phyloP scores from a whole-genome alignment of 2,888 invertebrate genomes.

The Parapristionchus giblindavisi region DNA sequence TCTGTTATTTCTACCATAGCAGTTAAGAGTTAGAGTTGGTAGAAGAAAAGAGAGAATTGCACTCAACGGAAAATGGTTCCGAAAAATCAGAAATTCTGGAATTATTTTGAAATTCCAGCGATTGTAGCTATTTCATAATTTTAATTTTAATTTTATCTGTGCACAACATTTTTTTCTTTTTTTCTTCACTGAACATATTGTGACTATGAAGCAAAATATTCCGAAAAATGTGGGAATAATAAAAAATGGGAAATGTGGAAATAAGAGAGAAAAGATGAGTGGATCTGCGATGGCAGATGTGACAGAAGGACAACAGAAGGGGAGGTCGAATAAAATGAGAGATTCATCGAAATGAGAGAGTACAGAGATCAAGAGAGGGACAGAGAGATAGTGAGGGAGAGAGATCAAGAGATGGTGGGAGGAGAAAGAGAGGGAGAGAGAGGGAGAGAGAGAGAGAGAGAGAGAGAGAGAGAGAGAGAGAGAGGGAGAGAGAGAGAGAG shows the following conservation, averaged over 20 bases:
- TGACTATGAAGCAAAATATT: too few relatives aligned
- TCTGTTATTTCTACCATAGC: too few relatives aligned
- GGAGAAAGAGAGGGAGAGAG: background rate
- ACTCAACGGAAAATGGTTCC: too few relatives aligned
- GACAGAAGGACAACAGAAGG: conserved; percentile 16
- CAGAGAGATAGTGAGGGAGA: background rate
- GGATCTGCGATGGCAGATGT: conserved; percentile 3
- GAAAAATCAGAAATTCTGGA: too few relatives aligned
- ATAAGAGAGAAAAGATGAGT: background rate
- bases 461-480: background rate
- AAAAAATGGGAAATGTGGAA: background rate
- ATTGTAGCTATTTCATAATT: too few relatives aligned
- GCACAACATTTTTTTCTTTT: too few relatives aligned
- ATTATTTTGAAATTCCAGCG: too few relatives aligned
- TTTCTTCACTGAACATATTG: too few relatives aligned
- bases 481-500: background rate
- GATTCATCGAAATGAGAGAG: conserved; percentile 10
- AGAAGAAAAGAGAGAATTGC: too few relatives aligned
- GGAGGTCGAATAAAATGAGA: background rate
- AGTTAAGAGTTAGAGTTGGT: too few relatives aligned
- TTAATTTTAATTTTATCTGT: too few relatives aligned
- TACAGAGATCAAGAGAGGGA: background rate
- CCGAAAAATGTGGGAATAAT: too few relatives aligned
- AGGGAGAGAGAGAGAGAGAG: background rate
- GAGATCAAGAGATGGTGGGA: background rate